Evolutionary conservation across 2,888 invertebrate species (phyloP), one percentile per base, ranked within the genome.

Genomic region (Cephus pygmeus): DNA sequence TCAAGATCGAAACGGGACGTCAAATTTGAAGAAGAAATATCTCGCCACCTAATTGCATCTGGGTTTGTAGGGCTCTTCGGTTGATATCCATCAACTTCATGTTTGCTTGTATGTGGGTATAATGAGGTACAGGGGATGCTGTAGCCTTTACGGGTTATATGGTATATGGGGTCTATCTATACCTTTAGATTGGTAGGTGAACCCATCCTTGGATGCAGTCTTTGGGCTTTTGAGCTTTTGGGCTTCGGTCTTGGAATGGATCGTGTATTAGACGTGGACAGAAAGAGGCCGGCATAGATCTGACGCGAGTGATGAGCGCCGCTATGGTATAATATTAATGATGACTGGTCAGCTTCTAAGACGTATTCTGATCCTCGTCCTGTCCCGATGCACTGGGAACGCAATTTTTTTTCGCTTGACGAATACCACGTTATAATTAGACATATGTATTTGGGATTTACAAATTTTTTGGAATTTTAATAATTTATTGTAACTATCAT

Each of bases 271-370:
- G 81, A 77, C 82, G 81, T 81, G 85, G 85, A 86, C 85, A 87
- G 85, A 86, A 86, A 87, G 87, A 87, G 87, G 87, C 87, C 89
- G 89, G 88, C 88, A 87, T 88, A 89, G 89, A 89, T 89, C 89
- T 89, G 90, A 90, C 87, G 89, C 83, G 84, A 81, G 85, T 86
- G 88, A 88, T 86, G 88, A 86, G 85, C 88, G 86, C 79, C 84
- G 85, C 77, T 79, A 86, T 83, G 85, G 85, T 85, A 83, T 88
- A 88, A 90, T 89, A 90, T 90, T 90, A 90, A 90, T 89, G 90
- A 90, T 90, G 86, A 86, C 88, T 87, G 81, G 86, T 83, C 75
- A 35, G 68, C 78, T 71, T 33, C 71, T 34, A 71, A 71, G 23
- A 56, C 56, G 56, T 56, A 56, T 56, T 77, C 23, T 23, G 56